Evolutionary conservation across 2,888 invertebrate genomes (phyloP), one percentile per base, ranked within the genome.

Genomic region (Lochmaea capreae): DNA sequence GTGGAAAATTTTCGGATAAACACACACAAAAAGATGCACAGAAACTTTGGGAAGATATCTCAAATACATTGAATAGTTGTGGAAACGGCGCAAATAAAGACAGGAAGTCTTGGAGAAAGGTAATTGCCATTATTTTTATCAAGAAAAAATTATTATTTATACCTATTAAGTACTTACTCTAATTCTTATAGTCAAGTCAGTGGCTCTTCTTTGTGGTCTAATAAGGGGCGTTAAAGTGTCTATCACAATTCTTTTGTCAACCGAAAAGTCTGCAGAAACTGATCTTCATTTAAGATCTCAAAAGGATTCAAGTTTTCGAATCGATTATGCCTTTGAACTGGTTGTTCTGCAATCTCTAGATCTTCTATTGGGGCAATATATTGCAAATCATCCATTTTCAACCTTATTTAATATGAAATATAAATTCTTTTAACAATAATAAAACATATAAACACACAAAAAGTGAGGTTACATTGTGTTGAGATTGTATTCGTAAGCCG

Each of bases 351-450:
- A 54, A 54, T 54, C n/a, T 54, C 54, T 54, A 54, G 22, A 54
- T 66, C 12, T 66, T 66, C 33, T 22, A 66, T 54, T 14, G 16
- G 1, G 14, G 66, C 66, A 54, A 66, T 54, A 33, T 54, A 66
- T 26, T 66, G 66, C 22, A 66, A 66, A 49, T 66, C 52, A 52
- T 66, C 66, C 66, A 66, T 66, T 66, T 66, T 66, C 52, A 66
- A 66, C 11, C 11, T 42, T 42, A 42, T 42, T 42, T 42, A 42
- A 62, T 39, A 14, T 42, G 10, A 12, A 42, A 42, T 42, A 22
- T 22, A 22, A 22, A 22, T 22, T 22, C n/a, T n/a, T n/a, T n/a
- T n/a, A n/a, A n/a, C n/a, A n/a, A n/a, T n/a, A n/a, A n/a, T n/a
- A n/a, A n/a, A n/a, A n/a, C n/a, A n/a, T n/a, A n/a, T n/a, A n/a